Percentiles rank a stretch among this genome's conserved stretches.
Conservation (phyloP, 2,797 vertebrate species). For the Arnoldichthys spilopterus region DNA sequence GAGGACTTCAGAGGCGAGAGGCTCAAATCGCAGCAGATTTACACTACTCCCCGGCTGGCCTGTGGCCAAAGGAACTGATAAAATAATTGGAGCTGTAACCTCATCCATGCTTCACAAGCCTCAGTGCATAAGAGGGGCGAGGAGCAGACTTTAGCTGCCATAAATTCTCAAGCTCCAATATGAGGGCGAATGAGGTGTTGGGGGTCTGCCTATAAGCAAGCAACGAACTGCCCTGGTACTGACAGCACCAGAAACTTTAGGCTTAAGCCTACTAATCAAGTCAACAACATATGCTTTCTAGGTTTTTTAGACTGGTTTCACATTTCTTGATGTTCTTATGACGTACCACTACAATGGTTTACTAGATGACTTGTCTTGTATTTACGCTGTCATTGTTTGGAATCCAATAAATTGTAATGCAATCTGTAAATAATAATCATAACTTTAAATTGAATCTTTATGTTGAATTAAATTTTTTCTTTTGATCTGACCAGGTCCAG, state of each 20-base stretch:
- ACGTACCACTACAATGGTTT: neutral
- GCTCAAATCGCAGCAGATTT: constrained; percentile 62
- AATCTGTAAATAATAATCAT: no score
- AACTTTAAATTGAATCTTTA: no score
- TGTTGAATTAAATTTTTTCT: no score
- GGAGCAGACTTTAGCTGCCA: constrained; percentile 61
- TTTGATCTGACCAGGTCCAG: no score
- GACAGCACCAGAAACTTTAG: neutral
- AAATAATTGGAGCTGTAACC: constrained; percentile 71
- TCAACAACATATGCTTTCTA: neutral
- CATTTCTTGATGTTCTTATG: neutral
- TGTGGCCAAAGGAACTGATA: constrained; percentile 66
- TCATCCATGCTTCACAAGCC: constrained; percentile 59
- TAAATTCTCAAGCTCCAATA: constrained; percentile 64
- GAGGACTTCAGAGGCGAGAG: constrained; percentile 60
- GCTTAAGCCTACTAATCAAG: no score
- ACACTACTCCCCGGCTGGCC: constrained; percentile 62
- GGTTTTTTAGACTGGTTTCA: neutral
- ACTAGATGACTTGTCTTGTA: neutral
- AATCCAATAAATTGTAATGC: no score
- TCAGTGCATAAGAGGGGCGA: constrained; percentile 52
- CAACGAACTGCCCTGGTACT: constrained; percentile 57
- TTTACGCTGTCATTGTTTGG: no score
- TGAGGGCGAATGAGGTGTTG: constrained; percentile 56
- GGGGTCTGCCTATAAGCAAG: constrained; percentile 69